Base-by-base conservation (phyloP, 2,797 vertebrate species). In the Alosa sapidissima region DNA sequence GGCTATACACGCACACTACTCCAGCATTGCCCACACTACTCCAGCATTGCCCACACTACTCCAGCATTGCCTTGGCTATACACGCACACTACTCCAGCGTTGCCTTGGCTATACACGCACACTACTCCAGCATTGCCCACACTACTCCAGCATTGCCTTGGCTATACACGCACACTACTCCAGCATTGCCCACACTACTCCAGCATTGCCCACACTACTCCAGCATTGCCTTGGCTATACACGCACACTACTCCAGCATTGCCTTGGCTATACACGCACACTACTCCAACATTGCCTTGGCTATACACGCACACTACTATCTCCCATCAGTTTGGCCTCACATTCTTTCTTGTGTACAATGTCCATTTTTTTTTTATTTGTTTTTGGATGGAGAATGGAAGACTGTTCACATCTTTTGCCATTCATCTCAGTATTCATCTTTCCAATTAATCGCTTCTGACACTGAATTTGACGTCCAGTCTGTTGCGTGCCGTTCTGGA, bases 401-500 rank as follows among this genome's bases (percentile, higher is more conserved):
- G 65, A 13, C 2, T 45, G 21, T 21, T 55, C 1, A 0, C 54
- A 21, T 45, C 36, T 62, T 7, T 2, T 21, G 11, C 11, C 10
- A 5, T 14, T 36, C 28, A 1, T 24, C n/a, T 9, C 58, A 10
- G 58, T 9, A 62, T 24, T 62, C 6, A 19, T 24, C 6, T 24
- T n/a, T 7, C 1, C 24, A 6, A 24, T 24, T 21, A n/a, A 19
- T 21, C 19, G 16, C 19, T 58, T n/a, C 55, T 21, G 4, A 7
- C 55, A 19, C 4, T 19, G 5, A 0, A 10, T 19, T 6, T 58
- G 19, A 21, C 55, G 41, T 58, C 16, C 16, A 58, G 55, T 16
- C 54, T 55, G 54, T 19, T 58, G 55, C 16, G 19, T 82, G 86
- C 87, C 11, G 28, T 28, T 28, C 28, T 28, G 49, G 49, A 51